Base-by-base conservation (phyloP, 2,888 invertebrate species). In the Deilephila elpenor region DNA sequence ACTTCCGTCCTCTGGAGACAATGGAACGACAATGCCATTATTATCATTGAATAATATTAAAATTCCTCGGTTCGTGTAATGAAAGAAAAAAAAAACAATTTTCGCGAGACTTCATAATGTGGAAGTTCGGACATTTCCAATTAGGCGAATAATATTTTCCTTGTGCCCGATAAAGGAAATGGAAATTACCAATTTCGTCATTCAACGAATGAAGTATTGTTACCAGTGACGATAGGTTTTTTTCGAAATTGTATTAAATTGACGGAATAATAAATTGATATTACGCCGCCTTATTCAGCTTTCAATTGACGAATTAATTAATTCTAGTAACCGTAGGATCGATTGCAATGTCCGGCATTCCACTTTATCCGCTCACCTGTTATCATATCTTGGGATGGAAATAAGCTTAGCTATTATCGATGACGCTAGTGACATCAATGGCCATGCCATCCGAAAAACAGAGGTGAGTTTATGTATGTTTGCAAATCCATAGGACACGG, bases 1-100 rank as follows among this genome's bases (percentile, higher is more conserved):
- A 74, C 72, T 74, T 71, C 64, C 71, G 71, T 71, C 70, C 74
- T 74, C 72, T 29, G 34, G 74, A 74, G 75, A 74, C 74, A 70
- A 75, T 71, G 70, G 70, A 73, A 71, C 72, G 72, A 75, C 71
- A 67, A 67, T 67, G 44, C 64, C 37, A 20, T 7, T 44, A 20
- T 67, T 67, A 20, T n/a, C 64, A 75, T 74, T 75, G 72, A 72
- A 67, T 70, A 75, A 72, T 71, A 75, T 74, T 75, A 70, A 61
- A 75, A 74, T 75, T 74, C 74, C 71, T 74, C 71, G 64, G 72
- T 74, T 75, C 74, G 59, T 51, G 59, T 34, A 74, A 75, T 72
- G 70, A 73, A 74, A 74, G 61, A 70, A 20, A 62, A 73, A 71
- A 56, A 75, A 73, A 72, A 70, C 70, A 62, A 67, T 75, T 75